Evolutionary conservation across 23 tunicate species (phyloP).

Genomic region (Diplosoma virens): DNA sequence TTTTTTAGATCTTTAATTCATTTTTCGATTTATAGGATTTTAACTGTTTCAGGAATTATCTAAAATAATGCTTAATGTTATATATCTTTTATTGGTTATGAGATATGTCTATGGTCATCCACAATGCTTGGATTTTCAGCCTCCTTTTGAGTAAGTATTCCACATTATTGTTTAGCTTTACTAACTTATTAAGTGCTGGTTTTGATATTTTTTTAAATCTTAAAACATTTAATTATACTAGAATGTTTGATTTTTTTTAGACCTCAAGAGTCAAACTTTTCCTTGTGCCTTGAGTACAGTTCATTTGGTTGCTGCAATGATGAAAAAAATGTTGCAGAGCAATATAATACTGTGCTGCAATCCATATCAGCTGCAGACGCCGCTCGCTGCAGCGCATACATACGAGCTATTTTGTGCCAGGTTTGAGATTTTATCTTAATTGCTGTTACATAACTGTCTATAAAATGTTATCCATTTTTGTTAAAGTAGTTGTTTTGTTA

Average conservation of each 20-base stretch:
- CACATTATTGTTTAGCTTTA: too few relatives aligned
- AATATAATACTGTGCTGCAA: background rate
- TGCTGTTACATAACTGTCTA: background rate
- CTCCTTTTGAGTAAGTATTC: constrained; percentile 71
- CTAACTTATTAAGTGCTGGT: too few relatives aligned
- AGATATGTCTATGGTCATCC: too few relatives aligned
- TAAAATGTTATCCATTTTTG: background rate
- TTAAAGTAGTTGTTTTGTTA: background rate
- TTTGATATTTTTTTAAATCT: too few relatives aligned
- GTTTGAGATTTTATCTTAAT: constrained; percentile 2
- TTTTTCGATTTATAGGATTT: too few relatives aligned
- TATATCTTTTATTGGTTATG: too few relatives aligned
- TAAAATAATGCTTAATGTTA: too few relatives aligned
- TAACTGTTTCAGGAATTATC: too few relatives aligned
- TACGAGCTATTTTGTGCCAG: constrained; percentile 58
- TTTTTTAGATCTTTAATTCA: too few relatives aligned
- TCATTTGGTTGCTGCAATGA: constrained; percentile 66
- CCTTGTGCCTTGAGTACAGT: constrained; percentile 41
- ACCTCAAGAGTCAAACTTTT: background rate
- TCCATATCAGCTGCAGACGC: background rate
- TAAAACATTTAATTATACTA: too few relatives aligned
- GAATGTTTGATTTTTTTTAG: too few relatives aligned
- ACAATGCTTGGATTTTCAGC: constrained; percentile 77
- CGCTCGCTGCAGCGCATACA: constrained; percentile 6
- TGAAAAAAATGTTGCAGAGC: constrained; percentile 2